A percentile compares a stretch with the other conserved stretches of the same genome.
These are phyloP conservation scores for Tupaia chinensis DNA, from an alignment of 2,113 vertebrate species.

Conservation along the genomic window DNA sequence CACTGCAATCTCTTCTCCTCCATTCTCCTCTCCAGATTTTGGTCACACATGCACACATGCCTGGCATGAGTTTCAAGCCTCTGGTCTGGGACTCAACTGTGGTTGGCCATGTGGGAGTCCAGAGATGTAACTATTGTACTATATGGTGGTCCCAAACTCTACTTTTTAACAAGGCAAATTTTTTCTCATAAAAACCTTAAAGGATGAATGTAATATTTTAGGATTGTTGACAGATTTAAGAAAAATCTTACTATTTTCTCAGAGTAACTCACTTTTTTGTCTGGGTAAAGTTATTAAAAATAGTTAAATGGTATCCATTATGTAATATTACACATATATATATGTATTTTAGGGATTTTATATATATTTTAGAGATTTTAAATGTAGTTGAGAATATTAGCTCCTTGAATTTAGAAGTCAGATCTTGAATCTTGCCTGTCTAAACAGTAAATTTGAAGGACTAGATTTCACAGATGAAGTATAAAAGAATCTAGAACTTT, in stretches of 20 bases:
- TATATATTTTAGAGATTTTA: background rate
- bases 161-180: constrained; percentile 3
- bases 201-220: constrained; percentile 21
- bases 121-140: no score
- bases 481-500: constrained; percentile 9
- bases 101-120: no score
- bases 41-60: no score
- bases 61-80: no score
- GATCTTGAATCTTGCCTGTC: background rate
- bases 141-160: background rate
- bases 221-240: background rate
- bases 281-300: constrained; percentile 21
- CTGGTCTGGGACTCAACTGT: no score
- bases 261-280: background rate
- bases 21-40: no score
- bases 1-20: no score
- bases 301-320: background rate
- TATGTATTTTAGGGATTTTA: background rate
- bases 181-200: background rate
- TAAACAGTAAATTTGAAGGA: background rate
- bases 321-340: background rate
- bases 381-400: background rate
- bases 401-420: background rate
- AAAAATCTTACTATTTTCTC: background rate
- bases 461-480: background rate